These are phyloP conservation scores for Thumatha senex DNA, from an alignment of 2,888 invertebrate genomes.

Conservation along the genomic window DNA sequence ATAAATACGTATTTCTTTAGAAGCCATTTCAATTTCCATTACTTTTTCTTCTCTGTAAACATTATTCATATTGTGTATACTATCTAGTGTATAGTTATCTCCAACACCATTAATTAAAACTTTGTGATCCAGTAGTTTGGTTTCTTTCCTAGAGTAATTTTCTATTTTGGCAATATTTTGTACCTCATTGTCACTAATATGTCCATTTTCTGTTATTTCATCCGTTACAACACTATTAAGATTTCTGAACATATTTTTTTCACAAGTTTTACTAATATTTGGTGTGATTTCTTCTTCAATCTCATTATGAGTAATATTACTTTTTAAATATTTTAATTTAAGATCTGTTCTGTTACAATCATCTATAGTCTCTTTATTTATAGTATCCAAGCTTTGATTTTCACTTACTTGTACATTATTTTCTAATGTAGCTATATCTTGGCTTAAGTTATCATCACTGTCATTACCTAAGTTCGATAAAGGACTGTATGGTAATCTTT, in stretches of 20 bases:
- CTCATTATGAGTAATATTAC: not conserved
- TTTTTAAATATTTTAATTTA: not conserved
- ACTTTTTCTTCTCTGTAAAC: conserved; percentile 18
- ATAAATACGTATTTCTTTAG: conserved; percentile 30
- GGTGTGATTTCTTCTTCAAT: not conserved
- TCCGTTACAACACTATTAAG: not conserved
- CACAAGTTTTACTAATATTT: not conserved
- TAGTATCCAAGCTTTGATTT: not conserved
- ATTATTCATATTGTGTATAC: conserved; percentile 12
- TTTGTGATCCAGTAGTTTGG: conserved; percentile 1
- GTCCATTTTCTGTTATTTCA: conserved; percentile 4
- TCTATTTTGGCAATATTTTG: conserved; percentile 1
- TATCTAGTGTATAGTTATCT: conserved; percentile 8
- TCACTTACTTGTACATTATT: not conserved
- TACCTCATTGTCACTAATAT: not conserved
- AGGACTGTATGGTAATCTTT: conserved; percentile 34
- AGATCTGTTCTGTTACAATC: not conserved
- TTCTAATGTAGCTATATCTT: conserved; percentile 7
- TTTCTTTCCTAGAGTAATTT: not conserved
- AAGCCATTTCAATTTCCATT: conserved; percentile 25
- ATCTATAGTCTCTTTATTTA: not conserved
- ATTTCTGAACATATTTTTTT: not conserved
- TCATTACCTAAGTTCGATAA: conserved; percentile 16
- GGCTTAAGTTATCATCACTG: conserved; percentile 14
- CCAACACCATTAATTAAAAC: conserved; percentile 1